phyloP scores from a whole-genome alignment of 2,888 invertebrate genomes.

The Drosophila meridiana region DNA sequence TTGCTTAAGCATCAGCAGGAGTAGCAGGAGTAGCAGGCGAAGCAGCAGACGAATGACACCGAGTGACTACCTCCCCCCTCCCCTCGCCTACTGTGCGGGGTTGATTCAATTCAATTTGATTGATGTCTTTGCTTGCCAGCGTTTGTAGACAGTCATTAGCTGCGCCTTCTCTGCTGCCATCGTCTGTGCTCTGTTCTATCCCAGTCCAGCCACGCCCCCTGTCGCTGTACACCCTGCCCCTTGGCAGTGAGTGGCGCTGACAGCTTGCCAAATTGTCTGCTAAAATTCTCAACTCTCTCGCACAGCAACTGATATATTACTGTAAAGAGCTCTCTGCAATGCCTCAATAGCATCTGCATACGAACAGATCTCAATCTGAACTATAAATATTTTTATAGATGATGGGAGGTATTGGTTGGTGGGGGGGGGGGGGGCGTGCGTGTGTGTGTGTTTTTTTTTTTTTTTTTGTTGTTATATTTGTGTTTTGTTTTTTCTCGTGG shows the following conservation, averaged over 20 bases:
- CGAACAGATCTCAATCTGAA: background rate
- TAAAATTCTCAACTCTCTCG: slow-evolving; percentile 36
- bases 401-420: too few relatives aligned
- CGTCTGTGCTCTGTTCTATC: slow-evolving; percentile 36
- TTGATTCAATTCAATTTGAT: slow-evolving; percentile 66
- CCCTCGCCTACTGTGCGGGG: slow-evolving; percentile 25
- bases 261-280: slow-evolving; percentile 79
- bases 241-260: slow-evolving; percentile 62
- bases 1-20: slow-evolving; percentile 59
- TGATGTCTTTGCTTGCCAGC: slow-evolving; percentile 69
- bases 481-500: too few relatives aligned
- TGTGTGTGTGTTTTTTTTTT: too few relatives aligned
- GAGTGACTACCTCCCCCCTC: background rate
- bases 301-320: slow-evolving; percentile 9
- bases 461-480: too few relatives aligned
- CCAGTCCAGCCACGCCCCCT: slow-evolving; percentile 21
- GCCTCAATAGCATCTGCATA: slow-evolving; percentile 64
- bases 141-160: slow-evolving; percentile 75
- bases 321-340: slow-evolving; percentile 10
- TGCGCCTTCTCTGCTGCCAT: slow-evolving; percentile 47
- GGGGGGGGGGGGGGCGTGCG: too few relatives aligned
- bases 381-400: too few relatives aligned
- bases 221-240: slow-evolving; percentile 43
- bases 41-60: slow-evolving; percentile 26
- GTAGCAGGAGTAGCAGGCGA: slow-evolving; percentile 24